A percentile compares a stretch with the other conserved stretches of the same genome.
These are phyloP conservation scores for Neodiprion fabricii DNA, from an alignment of 1,140 invertebrate genomes.

Conservation along the genomic window DNA sequence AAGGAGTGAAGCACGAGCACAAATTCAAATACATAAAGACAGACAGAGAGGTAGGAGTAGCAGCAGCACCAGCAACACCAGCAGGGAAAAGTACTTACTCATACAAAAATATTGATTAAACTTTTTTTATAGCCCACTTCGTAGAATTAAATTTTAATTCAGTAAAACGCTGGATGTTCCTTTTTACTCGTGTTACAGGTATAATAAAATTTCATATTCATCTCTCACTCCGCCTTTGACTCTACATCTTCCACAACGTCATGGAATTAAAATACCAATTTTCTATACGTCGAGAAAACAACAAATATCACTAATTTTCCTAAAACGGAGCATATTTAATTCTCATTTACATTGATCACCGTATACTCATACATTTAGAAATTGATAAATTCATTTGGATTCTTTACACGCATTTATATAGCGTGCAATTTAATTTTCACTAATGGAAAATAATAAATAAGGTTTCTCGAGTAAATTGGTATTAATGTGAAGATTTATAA, in stretches of 20 bases:
- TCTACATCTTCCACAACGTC: no score
- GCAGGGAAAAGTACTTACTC: conserved; percentile 34
- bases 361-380: no score
- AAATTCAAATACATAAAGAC: neutral
- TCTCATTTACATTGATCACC: no score
- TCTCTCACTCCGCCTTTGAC: neutral
- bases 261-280: neutral
- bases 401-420: no score
- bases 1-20: neutral
- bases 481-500: no score
- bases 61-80: neutral
- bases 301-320: no score
- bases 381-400: no score
- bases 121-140: conserved; percentile 32
- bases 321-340: no score
- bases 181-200: conserved; percentile 2
- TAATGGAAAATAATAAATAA: no score
- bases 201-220: neutral
- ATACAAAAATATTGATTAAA: conserved; percentile 50
- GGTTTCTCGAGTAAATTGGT: no score
- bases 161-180: conserved; percentile 5
- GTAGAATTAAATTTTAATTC: conserved; percentile 27
- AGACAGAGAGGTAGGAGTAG: neutral
- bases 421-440: no score
- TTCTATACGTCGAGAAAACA: neutral